These are phyloP conservation scores for Trichopria drosophilae DNA, from an alignment of 2,888 invertebrate species.

Conservation along the genomic window DNA sequence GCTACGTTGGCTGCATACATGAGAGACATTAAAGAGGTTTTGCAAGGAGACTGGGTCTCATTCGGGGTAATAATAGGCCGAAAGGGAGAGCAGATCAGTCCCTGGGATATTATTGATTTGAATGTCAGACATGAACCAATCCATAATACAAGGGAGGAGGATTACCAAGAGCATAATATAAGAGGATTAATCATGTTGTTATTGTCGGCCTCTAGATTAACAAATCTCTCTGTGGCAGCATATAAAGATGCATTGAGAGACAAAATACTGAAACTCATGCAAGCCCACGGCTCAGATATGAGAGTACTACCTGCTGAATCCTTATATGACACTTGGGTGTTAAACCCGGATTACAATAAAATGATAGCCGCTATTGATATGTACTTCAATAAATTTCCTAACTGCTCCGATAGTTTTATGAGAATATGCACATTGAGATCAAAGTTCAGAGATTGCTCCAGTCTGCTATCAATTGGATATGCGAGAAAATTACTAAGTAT, in stretches of 20 bases:
- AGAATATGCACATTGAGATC: not conserved
- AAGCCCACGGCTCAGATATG: not conserved
- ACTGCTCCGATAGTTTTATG: not conserved
- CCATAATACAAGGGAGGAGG: too few species aligned
- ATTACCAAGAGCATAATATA: too few species aligned
- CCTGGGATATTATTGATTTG: too few species aligned
- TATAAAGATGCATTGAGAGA: not conserved
- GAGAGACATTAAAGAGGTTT: too few species aligned
- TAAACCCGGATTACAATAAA: not conserved
- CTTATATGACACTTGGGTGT: not conserved
- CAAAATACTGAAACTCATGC: not conserved
- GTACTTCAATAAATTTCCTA: not conserved
- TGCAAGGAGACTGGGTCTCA: too few species aligned
- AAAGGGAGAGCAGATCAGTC: too few species aligned
- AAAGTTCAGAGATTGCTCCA: not conserved
- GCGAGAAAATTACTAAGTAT: not conserved
- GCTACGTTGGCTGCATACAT: too few species aligned
- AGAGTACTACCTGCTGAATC: not conserved
- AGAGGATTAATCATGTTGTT: too few species aligned
- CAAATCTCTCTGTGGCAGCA: not conserved
- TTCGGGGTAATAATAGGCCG: too few species aligned
- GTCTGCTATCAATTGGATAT: not conserved
- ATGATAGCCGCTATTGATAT: not conserved
- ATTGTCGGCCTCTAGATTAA: not conserved
- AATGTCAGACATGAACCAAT: too few species aligned